Conservation (phyloP, 2,797 vertebrate genomes). For the Tauraco hartlaubi region DNA sequence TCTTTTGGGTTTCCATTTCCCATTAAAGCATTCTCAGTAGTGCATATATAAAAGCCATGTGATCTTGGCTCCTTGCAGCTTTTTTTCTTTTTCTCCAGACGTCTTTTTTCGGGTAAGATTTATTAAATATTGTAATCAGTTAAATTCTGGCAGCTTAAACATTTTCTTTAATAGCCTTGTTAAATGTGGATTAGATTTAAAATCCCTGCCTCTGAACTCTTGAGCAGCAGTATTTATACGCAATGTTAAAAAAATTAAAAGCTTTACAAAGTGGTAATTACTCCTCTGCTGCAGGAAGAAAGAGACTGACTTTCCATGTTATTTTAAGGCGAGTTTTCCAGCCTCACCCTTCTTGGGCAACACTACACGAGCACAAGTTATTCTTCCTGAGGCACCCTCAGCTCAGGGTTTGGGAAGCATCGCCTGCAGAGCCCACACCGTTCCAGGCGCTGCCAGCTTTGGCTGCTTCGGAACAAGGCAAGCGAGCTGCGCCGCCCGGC, state of each 20-base stretch:
- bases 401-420: neutral
- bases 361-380: neutral
- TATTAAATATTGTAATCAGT: conserved; percentile 80
- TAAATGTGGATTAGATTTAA: conserved; percentile 81
- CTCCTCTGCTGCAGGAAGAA: neutral
- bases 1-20: conserved; percentile 66
- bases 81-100: neutral
- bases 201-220: conserved; percentile 75
- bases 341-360: neutral
- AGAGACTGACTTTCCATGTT: conserved; percentile 10
- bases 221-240: conserved; percentile 56
- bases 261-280: conserved; percentile 59
- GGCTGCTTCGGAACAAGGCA: too few species aligned
- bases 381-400: neutral
- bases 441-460: neutral
- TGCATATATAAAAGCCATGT: conserved; percentile 46
- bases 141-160: conserved; percentile 76
- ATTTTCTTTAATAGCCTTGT: conserved; percentile 79
- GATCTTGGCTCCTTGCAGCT: conserved; percentile 26
- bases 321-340: conserved; percentile 29
- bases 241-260: conserved; percentile 43
- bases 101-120: conserved; percentile 38
- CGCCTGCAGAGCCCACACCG: accelerated
- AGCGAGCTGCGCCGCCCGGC: accelerated
- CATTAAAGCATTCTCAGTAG: conserved; percentile 60